A percentile compares a stretch with the other conserved stretches of the same genome.
phyloP scores from a whole-genome alignment of 2,113 vertebrate species.

The Mirounga angustirostris region DNA sequence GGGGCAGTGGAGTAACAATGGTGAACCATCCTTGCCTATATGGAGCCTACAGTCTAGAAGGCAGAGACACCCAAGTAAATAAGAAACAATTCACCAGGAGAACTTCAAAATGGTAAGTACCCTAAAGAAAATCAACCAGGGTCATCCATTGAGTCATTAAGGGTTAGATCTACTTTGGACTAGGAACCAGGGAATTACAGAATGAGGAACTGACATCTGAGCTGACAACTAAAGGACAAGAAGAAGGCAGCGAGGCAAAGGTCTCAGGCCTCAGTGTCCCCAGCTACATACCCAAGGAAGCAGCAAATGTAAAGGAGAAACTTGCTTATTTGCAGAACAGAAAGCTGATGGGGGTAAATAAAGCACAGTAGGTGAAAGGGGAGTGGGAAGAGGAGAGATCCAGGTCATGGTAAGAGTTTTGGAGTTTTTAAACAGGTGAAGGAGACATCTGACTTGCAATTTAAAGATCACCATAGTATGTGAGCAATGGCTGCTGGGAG shows the following conservation, averaged over 20 bases:
- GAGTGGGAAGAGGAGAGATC: background rate
- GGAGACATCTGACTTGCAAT: background rate
- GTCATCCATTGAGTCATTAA: background rate
- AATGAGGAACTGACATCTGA: background rate
- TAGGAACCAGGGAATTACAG: background rate
- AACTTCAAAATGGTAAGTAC: background rate
- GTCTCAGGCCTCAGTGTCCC: background rate
- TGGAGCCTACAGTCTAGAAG: background rate
- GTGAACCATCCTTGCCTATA: background rate
- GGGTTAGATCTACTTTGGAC: background rate
- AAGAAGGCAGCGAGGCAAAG: background rate
- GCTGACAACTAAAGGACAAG: background rate
- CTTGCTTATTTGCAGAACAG: background rate
- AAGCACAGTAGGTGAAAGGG: background rate
- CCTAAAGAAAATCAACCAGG: background rate
- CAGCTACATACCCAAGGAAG: background rate
- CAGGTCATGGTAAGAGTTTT: background rate
- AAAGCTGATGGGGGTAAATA: background rate
- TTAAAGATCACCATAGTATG: background rate
- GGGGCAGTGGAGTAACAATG: background rate
- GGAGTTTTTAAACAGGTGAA: background rate
- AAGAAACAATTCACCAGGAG: background rate
- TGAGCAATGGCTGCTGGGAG: background rate
- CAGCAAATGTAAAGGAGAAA: background rate
- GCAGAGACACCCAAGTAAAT: background rate